These are phyloP conservation scores for Forpus xanthops DNA, from an alignment of 2,797 vertebrate species.

Conservation along the genomic window DNA sequence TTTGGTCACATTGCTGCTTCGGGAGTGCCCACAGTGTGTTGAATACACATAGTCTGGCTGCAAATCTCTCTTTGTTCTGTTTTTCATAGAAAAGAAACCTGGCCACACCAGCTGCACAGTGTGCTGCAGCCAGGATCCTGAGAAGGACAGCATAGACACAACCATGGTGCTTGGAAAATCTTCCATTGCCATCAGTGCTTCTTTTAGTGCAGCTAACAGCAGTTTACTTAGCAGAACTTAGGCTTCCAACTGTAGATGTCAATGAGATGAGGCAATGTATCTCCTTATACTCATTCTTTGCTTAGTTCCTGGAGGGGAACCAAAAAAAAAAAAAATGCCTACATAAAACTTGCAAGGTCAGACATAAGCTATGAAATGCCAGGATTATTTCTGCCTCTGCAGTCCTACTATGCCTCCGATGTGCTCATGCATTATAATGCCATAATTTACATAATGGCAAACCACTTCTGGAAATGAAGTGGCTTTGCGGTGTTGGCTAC, in stretches of 20 bases:
- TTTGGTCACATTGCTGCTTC: background rate
- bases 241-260: background rate
- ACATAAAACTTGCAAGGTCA: background rate
- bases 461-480: background rate
- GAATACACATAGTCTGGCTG: rapidly evolving
- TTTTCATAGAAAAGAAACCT: background rate
- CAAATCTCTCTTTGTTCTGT: background rate
- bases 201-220: background rate
- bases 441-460: background rate
- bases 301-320: background rate
- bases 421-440: background rate
- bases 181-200: background rate
- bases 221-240: background rate
- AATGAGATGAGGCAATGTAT: background rate
- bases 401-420: background rate
- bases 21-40: background rate
- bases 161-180: background rate
- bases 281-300: background rate
- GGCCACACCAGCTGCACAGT: background rate
- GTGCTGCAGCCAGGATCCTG: background rate
- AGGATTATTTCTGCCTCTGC: slow-evolving; percentile 3
- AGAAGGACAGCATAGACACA: background rate
- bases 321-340: background rate
- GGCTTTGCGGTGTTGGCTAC: background rate
- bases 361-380: background rate